phyloP scores from a whole-genome alignment of 2,888 invertebrate species.

The Dryobota labecula region DNA sequence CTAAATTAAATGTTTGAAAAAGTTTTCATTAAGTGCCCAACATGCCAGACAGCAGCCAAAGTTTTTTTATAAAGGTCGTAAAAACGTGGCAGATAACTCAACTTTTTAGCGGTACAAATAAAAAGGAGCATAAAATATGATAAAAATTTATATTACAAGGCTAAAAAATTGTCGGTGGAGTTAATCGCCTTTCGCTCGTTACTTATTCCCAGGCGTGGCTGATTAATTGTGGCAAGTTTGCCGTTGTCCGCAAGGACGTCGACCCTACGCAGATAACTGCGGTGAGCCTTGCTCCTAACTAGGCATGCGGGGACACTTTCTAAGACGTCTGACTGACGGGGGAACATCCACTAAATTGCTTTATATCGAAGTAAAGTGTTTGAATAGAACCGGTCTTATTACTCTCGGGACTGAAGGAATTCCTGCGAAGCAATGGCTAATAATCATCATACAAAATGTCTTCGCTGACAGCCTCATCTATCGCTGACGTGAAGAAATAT shows the following conservation, averaged over 20 bases:
- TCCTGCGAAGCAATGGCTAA: constrained; percentile 42
- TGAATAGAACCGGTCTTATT: constrained; percentile 61
- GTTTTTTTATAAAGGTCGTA: constrained; percentile 55
- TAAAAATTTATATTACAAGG: constrained; percentile 42
- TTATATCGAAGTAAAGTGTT: constrained; percentile 69
- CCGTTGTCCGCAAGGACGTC: constrained; percentile 72
- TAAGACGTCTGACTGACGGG: constrained; percentile 70
- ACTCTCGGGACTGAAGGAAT: constrained; percentile 46
- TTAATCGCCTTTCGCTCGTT: constrained; percentile 68
- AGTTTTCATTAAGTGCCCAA: constrained; percentile 39
- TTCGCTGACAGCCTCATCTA: constrained; percentile 48
- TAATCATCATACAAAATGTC: constrained; percentile 48
- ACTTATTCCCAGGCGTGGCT: constrained; percentile 65
- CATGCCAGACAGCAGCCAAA: constrained; percentile 23
- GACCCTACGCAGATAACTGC: constrained; percentile 72
- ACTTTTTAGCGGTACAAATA: constrained; percentile 55
- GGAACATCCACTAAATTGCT: constrained; percentile 72
- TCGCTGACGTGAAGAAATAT: constrained; percentile 31
- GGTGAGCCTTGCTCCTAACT: constrained; percentile 70
- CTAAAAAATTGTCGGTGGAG: constrained; percentile 37
- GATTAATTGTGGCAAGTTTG: constrained; percentile 77
- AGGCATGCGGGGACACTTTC: constrained; percentile 73
- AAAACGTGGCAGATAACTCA: constrained; percentile 46
- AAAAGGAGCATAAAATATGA: constrained; percentile 53
- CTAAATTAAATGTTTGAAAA: constrained; percentile 48